Evolutionary conservation across 1,140 invertebrate species (phyloP).

Genomic region (Drosophila ohnishii): DNA sequence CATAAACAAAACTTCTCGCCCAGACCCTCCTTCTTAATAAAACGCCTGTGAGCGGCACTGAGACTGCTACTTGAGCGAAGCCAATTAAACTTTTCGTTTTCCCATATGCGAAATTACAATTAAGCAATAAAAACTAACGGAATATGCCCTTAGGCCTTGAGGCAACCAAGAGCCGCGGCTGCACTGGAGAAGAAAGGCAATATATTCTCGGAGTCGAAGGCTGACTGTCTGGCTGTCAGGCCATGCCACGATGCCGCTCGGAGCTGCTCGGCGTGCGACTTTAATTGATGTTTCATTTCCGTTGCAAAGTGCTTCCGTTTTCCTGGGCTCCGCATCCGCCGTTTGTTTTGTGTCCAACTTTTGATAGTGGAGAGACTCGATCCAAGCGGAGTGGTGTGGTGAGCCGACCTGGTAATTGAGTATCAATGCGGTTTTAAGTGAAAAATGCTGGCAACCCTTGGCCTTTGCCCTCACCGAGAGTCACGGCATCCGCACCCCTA

Average conservation of each 20-base stretch:
- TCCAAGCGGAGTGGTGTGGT: slow-evolving; percentile 9
- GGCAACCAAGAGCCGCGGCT: slow-evolving; percentile 17
- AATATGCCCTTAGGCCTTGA: slow-evolving; percentile 44
- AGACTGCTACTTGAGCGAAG: slow-evolving; percentile 17
- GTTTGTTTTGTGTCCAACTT: slow-evolving; percentile 58
- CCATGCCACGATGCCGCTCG: slow-evolving; percentile 6
- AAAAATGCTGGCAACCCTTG: slow-evolving; percentile 65
- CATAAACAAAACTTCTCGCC: neutral
- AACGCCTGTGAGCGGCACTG: slow-evolving; percentile 14
- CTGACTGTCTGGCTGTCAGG: slow-evolving; percentile 18
- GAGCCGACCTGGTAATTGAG: slow-evolving; percentile 71
- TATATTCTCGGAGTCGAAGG: slow-evolving; percentile 35
- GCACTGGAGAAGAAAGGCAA: slow-evolving; percentile 34
- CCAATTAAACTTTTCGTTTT: slow-evolving; percentile 51
- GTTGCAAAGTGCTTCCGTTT: slow-evolving; percentile 80
- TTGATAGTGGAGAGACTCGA: neutral
- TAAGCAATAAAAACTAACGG: slow-evolving; percentile 64
- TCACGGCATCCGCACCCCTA: neutral
- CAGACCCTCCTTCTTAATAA: slow-evolving; percentile 5
- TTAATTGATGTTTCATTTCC: slow-evolving; percentile 83
- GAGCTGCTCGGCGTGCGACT: slow-evolving; percentile 54
- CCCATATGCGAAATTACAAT: slow-evolving; percentile 56
- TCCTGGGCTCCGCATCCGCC: slow-evolving; percentile 65
- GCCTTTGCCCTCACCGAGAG: neutral
- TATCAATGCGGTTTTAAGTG: slow-evolving; percentile 83